Evolutionary conservation across 1,140 invertebrate species (phyloP).

Genomic region (Bombus soroeensis): DNA sequence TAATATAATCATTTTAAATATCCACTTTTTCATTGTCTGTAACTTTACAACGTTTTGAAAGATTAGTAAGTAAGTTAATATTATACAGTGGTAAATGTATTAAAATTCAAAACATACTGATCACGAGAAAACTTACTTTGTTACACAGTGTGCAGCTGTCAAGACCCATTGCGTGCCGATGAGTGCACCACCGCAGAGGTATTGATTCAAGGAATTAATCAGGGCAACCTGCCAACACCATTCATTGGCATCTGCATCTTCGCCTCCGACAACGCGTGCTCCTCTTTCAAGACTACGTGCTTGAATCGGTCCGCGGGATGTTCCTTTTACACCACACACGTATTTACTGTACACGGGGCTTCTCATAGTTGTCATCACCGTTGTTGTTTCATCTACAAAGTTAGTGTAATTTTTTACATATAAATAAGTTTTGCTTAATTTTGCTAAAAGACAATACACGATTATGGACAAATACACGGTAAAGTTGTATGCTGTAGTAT

Average conservation of each 20-base stretch:
- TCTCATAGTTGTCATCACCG: constrained; percentile 84
- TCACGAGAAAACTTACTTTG: constrained; percentile 87
- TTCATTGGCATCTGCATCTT: constrained; percentile 94
- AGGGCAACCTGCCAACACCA: constrained; percentile 98
- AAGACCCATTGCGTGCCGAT: constrained; percentile 97
- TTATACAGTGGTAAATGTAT: not conserved
- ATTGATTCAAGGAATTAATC: constrained; percentile 96
- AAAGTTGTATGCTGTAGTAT: too few relatives aligned
- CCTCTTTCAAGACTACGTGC: constrained; percentile 81
- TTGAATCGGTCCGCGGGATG: constrained; percentile 82
- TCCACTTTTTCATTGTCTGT: not conserved
- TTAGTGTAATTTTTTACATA: not conserved
- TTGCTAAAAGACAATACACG: too few relatives aligned
- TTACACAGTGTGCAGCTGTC: constrained; percentile 97
- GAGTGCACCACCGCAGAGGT: constrained; percentile 97
- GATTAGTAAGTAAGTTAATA: not conserved
- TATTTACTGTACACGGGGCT: constrained; percentile 93
- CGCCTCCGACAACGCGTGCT: constrained; percentile 93
- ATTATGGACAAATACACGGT: too few relatives aligned
- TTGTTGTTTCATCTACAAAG: constrained; percentile 70
- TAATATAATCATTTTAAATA: not conserved
- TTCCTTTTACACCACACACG: constrained; percentile 95
- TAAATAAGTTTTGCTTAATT: not conserved
- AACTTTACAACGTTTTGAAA: not conserved
- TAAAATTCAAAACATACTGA: not conserved